Evolutionary conservation across 2,888 invertebrate genomes (phyloP), one percentile per base, ranked within the genome.

Genomic region (Scrobipalpa costella): DNA sequence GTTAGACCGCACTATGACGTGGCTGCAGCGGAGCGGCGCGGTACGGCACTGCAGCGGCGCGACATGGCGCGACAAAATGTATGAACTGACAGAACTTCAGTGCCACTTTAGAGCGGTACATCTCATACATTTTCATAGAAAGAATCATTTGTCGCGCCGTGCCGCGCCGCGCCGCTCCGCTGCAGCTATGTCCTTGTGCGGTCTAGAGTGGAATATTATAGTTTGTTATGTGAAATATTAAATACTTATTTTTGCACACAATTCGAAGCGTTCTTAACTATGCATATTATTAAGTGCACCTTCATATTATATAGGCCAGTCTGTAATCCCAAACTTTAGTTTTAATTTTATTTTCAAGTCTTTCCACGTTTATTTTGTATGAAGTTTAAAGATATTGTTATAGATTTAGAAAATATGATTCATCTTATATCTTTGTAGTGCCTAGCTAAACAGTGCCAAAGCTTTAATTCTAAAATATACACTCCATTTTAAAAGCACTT

Each of bases 371-470:
- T 9, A 21, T 27, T 27, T 33, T n/a, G n/a, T 33, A 27, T 27
- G 27, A 55, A 27, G 2, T 17, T 5, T 21, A 21, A 15, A 6
- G 7, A 52, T n/a, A 13, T 19, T n/a, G 13, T 57, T 34, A n/a
- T 33, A 0, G 6, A 19, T 34, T 34, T 34, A 13, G 50, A 52
- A 52, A 52, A 52, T 52, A 52, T 38, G 44, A 44, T 44, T 17
- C 15, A 21, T 57, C 15, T 34, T n/a, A n/a, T n/a, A 27, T 15
- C n/a, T 34, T 34, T 15, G n/a, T 15, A 7, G 57, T 57, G 57
- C 57, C 33, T 57, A 57, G 11, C 27, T 57, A 57, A 50, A 57
- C 33, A 57, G 57, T 57, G 57, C 34, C 34, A 7, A 57, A 7
- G 33, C 17, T 34, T n/a, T 34, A 11, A 34, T 34, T 15, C 27